phyloP scores from a whole-genome alignment of 2,888 invertebrate species.

The Drosophila kanekoi region DNA sequence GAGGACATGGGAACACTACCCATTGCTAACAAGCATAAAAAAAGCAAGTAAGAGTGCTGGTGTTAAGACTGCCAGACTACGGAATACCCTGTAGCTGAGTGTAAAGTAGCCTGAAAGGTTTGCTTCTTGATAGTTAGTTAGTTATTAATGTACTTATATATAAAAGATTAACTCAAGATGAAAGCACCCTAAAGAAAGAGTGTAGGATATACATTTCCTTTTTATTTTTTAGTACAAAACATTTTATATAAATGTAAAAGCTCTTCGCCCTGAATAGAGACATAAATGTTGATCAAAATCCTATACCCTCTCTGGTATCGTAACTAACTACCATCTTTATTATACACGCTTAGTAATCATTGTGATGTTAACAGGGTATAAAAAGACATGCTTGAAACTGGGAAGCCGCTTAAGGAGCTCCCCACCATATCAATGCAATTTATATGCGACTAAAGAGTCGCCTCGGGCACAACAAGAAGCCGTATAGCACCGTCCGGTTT shows the following conservation, averaged over 20 bases:
- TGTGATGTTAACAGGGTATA: not conserved
- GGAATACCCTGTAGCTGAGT: not conserved
- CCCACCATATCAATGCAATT: slow-evolving; percentile 51
- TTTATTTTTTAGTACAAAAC: not conserved
- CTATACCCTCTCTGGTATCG: not conserved
- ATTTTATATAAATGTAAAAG: too few species aligned
- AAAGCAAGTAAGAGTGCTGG: not conserved
- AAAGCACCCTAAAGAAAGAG: too few species aligned
- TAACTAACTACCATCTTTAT: not conserved
- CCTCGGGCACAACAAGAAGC: slow-evolving; percentile 30
- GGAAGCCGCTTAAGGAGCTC: slow-evolving; percentile 27
- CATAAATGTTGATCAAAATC: too few species aligned
- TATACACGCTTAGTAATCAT: not conserved
- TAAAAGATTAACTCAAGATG: too few species aligned
- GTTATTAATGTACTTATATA: too few species aligned
- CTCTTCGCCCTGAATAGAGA: too few species aligned
- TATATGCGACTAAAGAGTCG: slow-evolving; percentile 43
- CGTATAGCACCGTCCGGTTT: slow-evolving; percentile 16
- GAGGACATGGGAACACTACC: slow-evolving; percentile 17
- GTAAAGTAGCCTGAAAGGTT: too few species aligned
- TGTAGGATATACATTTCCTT: not conserved
- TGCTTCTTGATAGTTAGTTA: too few species aligned
- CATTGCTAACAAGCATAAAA: slow-evolving; percentile 60
- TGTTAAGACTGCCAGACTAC: not conserved
- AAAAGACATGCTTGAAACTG: slow-evolving; percentile 2